Evolutionary conservation across 2,113 vertebrate genomes (phyloP).

Genomic region (Hemichromis elongatus): DNA sequence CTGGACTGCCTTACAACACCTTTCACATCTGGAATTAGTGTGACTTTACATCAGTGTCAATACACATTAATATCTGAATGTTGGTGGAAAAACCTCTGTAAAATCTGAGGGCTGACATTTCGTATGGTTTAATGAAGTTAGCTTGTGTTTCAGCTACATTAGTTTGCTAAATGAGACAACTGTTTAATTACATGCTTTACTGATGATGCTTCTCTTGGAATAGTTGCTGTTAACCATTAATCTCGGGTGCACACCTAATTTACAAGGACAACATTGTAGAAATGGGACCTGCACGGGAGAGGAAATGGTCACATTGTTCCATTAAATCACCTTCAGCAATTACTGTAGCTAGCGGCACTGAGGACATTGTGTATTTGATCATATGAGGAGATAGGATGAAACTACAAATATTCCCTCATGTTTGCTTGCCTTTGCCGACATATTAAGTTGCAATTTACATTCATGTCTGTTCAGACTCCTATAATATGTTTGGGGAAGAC

Average conservation of each 20-base stretch:
- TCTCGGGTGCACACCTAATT: conserved; percentile 69
- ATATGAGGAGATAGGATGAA: conserved; percentile 1
- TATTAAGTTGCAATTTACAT: background rate
- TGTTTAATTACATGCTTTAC: conserved; percentile 69
- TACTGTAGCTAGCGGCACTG: conserved; percentile 41
- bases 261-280: conserved; percentile 67
- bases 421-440: background rate
- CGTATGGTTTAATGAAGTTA: conserved; percentile 60
- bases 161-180: conserved; percentile 68
- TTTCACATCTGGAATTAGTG: background rate
- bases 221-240: conserved; percentile 69
- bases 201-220: conserved; percentile 63
- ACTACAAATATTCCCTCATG: background rate
- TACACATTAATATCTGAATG: background rate
- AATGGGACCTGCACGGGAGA: conserved; percentile 33
- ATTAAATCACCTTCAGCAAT: conserved; percentile 70
- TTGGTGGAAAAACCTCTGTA: background rate
- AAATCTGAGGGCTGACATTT: conserved; percentile 11
- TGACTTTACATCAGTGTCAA: background rate
- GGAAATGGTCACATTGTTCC: conserved; percentile 48
- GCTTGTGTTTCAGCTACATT: conserved; percentile 61
- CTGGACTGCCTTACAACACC: background rate
- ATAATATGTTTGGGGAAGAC: background rate
- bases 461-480: background rate
- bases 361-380: conserved; percentile 7